Conservation (phyloP, 2,888 invertebrate genomes). For the Phytoseiulus persimilis region DNA sequence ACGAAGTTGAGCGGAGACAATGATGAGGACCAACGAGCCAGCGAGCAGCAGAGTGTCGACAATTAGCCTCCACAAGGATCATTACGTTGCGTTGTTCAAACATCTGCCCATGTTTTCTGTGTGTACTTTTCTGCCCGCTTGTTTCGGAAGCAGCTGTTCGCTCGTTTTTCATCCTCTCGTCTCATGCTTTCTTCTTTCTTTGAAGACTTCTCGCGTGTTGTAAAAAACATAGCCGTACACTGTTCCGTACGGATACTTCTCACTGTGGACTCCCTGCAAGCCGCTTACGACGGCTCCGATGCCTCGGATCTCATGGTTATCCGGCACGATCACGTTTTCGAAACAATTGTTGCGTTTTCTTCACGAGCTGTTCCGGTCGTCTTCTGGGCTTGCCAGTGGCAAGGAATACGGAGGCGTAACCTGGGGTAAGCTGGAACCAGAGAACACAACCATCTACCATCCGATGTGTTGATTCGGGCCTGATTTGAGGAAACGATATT, state of each 20-base stretch:
- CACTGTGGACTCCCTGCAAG: background rate
- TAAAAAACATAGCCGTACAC: background rate
- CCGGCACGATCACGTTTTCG: too few species aligned
- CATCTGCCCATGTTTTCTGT: slow-evolving; percentile 31
- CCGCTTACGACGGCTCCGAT: background rate
- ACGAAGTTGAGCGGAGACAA: background rate
- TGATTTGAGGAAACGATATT: too few species aligned
- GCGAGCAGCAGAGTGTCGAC: background rate
- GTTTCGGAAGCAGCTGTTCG: background rate
- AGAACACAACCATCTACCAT: too few species aligned
- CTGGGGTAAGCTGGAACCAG: too few species aligned
- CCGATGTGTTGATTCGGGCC: too few species aligned
- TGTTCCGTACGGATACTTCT: background rate
- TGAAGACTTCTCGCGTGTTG: background rate
- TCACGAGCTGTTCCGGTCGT: too few species aligned
- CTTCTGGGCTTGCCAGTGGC: too few species aligned
- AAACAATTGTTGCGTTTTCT: too few species aligned
- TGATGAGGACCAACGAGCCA: background rate
- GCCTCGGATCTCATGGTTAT: too few species aligned
- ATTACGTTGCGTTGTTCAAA: slow-evolving; percentile 32
- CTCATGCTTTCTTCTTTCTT: background rate
- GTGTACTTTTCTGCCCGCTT: slow-evolving; percentile 5
- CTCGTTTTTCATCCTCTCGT: background rate
- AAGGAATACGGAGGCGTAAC: too few species aligned
- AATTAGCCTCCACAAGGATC: background rate